Evolutionary conservation across 23 tunicate genomes (phyloP), one percentile per base, ranked within the genome.

Genomic region (Aplidium turbinatum): DNA sequence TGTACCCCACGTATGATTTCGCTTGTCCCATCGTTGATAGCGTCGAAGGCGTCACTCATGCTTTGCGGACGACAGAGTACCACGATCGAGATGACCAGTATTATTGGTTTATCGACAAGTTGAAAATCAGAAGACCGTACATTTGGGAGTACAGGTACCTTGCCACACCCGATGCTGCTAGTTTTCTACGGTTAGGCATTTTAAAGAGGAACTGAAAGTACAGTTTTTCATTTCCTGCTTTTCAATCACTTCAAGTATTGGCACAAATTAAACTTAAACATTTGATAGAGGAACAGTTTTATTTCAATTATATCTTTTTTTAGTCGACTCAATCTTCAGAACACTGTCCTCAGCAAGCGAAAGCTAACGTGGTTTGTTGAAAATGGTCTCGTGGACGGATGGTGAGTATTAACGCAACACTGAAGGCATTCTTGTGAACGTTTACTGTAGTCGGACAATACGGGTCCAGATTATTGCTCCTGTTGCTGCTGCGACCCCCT

Each of bases 11-110:
- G 5, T 95, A 95, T 46, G 99, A 95, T 57, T 95, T 95, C 57
- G 96, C 99, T 2, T 95, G 99, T 34, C 99, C 99, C 9, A 88
- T 95, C 20, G 99, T 95, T 4, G 99, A 95, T 66, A 88, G 96
- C 52, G 92, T 88, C 22, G 99, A 95, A 70, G 96, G 96, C 30
- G 96, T 95, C 0, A 95, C 99, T 3, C 99, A 95, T 64, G 89
- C 99, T 1, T 64, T 95, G 54, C 42, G 99, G 45, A 95, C 99
- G 0, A 86, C 92, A 1, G 99, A 95, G 47, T 95, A 95, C 63
- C 96, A 78, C 34, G 99, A 88, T 45, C 70, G 99, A 0, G 99
- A 89, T 40, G 96, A 79, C 33, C 99, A 95, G 48, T 95, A 83
- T 68, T 88, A 88, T 35, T 95, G 99, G 99, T 95, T 95, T 73